phyloP scores from a whole-genome alignment of 2,888 invertebrate species.

The Argynnis bischoffii region DNA sequence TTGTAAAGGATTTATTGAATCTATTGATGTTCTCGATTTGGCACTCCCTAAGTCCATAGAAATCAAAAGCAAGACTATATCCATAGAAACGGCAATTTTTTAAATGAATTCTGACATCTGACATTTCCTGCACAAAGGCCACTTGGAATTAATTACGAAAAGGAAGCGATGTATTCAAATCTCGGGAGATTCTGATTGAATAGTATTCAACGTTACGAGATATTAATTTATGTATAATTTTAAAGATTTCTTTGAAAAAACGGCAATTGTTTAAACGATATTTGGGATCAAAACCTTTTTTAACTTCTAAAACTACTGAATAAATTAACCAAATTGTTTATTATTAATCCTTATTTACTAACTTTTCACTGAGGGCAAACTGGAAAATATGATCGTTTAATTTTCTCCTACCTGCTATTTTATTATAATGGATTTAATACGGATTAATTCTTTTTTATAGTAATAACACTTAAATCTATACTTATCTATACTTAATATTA shows the following conservation, averaged over 20 bases:
- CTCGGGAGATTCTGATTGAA: slow-evolving; percentile 39
- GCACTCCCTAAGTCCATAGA: slow-evolving; percentile 9
- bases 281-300: too few relatives aligned
- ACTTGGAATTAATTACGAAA: slow-evolving; percentile 43
- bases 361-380: too few relatives aligned
- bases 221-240: slow-evolving; percentile 33
- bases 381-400: too few relatives aligned
- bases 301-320: neutral
- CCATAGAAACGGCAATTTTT: slow-evolving; percentile 25
- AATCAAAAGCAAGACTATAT: slow-evolving; percentile 17
- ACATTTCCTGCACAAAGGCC: slow-evolving; percentile 33
- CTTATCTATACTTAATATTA: too few relatives aligned
- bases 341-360: neutral
- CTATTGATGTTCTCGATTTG: neutral
- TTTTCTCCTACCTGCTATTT: too few relatives aligned
- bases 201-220: slow-evolving; percentile 34
- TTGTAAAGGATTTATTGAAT: too few relatives aligned
- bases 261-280: too few relatives aligned
- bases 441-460: too few relatives aligned
- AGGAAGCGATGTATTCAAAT: slow-evolving; percentile 41
- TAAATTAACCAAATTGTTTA: neutral
- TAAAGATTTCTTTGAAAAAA: slow-evolving; percentile 17
- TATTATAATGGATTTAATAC: too few relatives aligned
- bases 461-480: too few relatives aligned
- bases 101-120: slow-evolving; percentile 33